Evolutionary conservation across 1,140 invertebrate species (phyloP).

Genomic region (Conus betulinus): DNA sequence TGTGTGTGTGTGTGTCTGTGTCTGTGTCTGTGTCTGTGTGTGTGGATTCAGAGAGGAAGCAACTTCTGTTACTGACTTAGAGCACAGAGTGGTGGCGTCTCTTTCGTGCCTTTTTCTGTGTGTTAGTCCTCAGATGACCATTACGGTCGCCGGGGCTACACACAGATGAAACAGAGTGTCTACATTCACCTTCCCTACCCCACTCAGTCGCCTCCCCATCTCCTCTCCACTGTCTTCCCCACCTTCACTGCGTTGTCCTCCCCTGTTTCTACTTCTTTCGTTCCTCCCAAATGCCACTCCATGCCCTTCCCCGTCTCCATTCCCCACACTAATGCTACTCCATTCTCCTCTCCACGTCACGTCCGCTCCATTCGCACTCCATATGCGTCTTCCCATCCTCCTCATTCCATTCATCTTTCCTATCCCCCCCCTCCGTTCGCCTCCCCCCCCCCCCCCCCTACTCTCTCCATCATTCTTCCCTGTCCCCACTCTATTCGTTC

Average conservation of each 20-base stretch:
- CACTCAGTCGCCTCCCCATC: not conserved
- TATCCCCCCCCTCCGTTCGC: not conserved
- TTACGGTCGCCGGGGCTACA: not conserved
- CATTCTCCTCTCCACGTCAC: not conserved
- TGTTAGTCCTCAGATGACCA: not conserved
- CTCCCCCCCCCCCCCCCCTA: too few relatives aligned
- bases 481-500: too few relatives aligned
- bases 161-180: not conserved
- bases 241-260: not conserved
- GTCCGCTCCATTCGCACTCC: not conserved
- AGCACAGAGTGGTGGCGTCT: too few relatives aligned
- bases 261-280: not conserved
- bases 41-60: not conserved
- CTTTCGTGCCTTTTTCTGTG: not conserved
- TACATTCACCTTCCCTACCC: not conserved
- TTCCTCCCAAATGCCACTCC: not conserved
- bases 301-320: constrained; percentile 11
- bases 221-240: not conserved
- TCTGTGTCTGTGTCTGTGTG: not conserved
- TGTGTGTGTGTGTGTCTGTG: not conserved
- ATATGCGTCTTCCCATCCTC: not conserved
- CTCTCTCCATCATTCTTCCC: not conserved
- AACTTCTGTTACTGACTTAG: too few relatives aligned
- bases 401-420: not conserved
- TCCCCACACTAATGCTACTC: not conserved